Evolutionary conservation across 2,113 vertebrate genomes (phyloP).

Genomic region (Thermophis baileyi): DNA sequence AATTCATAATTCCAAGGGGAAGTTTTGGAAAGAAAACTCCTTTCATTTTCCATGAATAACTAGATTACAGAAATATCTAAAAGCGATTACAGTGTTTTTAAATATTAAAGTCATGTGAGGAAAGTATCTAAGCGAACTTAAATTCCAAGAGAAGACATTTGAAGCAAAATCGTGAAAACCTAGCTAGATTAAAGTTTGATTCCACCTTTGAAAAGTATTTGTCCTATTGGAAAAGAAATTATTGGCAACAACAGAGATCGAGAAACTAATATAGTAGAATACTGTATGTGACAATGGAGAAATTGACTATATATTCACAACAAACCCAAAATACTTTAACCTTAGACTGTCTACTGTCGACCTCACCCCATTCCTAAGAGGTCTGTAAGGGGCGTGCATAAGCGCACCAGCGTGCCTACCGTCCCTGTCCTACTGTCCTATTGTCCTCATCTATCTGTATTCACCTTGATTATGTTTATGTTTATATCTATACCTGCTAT

Average conservation of each 20-base stretch:
- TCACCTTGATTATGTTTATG: too few relatives aligned
- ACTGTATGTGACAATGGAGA: neutral
- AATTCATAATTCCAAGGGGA: neutral
- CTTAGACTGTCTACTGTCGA: too few relatives aligned
- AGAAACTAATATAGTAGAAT: neutral
- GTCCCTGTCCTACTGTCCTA: too few relatives aligned
- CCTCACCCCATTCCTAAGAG: too few relatives aligned
- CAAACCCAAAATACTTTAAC: too few relatives aligned
- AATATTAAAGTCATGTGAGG: neutral
- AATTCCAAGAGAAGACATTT: neutral
- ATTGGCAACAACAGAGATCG: neutral
- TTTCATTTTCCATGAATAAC: neutral
- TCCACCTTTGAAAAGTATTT: neutral
- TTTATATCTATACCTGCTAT: too few relatives aligned
- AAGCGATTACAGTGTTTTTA: neutral
- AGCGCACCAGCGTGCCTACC: too few relatives aligned
- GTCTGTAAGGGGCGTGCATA: too few relatives aligned
- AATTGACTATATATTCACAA: neutral
- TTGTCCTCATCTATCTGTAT: too few relatives aligned
- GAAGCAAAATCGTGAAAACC: neutral
- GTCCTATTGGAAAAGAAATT: neutral
- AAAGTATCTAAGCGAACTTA: neutral
- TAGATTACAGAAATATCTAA: neutral
- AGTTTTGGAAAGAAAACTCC: neutral
- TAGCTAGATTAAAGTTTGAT: neutral